A percentile compares a stretch with the other conserved stretches of the same genome.
These are phyloP conservation scores for Erpetoichthys calabaricus DNA, from an alignment of 2,797 vertebrate species.

Conservation along the genomic window DNA sequence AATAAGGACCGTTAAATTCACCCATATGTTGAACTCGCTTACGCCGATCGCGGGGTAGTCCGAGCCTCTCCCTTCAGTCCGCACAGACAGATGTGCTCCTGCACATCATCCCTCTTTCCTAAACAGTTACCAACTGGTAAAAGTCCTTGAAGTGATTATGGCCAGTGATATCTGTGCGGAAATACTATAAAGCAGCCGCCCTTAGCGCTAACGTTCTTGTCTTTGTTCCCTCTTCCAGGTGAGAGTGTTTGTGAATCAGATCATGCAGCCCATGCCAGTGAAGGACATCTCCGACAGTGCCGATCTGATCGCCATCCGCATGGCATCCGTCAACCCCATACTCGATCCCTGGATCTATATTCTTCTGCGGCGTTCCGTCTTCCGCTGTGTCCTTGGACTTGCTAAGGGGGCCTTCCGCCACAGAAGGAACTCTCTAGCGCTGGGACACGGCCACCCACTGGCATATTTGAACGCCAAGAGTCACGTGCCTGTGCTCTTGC, in stretches of 20 bases:
- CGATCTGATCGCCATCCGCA: conserved; percentile 9
- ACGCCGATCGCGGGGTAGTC: no score
- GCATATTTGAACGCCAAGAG: no score
- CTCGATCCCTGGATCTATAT: conserved; percentile 16
- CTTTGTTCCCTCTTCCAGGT: conserved; percentile 7
- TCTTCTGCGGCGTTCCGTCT: conserved; percentile 7
- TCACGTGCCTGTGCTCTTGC: no score
- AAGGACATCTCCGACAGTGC: neutral
- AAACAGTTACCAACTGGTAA: no score
- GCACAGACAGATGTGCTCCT: no score
- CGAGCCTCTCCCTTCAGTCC: no score
- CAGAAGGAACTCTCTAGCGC: neutral
- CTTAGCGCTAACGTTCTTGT: neutral
- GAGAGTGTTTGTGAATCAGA: conserved; percentile 16
- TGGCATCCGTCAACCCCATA: conserved; percentile 12
- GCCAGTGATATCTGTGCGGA: no score
- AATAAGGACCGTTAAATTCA: no score
- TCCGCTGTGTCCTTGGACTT: conserved; percentile 3
- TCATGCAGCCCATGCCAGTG: neutral
- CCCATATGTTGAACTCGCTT: no score
- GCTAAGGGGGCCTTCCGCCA: neutral
- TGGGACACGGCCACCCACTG: neutral
- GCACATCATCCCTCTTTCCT: no score
- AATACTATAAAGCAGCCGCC: no score
- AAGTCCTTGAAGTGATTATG: no score